Base-by-base conservation (phyloP, 2,888 invertebrate genomes). In the Sussaba pulchella region DNA sequence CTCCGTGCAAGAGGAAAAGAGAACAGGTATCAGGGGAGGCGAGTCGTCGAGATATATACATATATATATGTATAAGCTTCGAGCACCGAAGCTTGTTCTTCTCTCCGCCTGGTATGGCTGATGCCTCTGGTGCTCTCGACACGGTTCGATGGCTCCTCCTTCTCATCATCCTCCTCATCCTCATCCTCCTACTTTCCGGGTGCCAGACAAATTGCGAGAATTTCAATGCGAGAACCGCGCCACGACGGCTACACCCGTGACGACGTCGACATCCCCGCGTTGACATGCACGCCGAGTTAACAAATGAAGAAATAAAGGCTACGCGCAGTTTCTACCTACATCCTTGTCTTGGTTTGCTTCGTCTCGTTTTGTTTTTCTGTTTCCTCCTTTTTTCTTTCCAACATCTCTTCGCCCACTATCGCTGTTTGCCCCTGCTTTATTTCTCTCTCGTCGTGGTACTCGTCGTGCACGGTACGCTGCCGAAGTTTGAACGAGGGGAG, bases 181-280 rank as follows among this genome's bases (percentile, higher is more conserved):
- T 17, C 17, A n/a, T 9, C 43, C 43, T 43, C 31, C 57, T n/a
- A 45, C 76, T 39, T 67, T 14, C 47, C 52, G 64, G 74, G 57
- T 83, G 81, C 84, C 86, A 82, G 86, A 87, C 84, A 87, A 87
- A 87, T 86, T 84, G 85, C 80, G 76, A 85, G 83, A 87, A 87
- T 87, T 86, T 86, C 86, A 87, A 87, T 86, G 86, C 85, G 64
- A 72, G 67, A 61, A 73, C 74, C 59, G 31, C 43, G 41, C 50
- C 59, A 61, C 64, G 69, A 47, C 61, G 61, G 59, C 74, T 26
- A 73, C 17, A 43, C 19, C 41, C 64, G 71, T 78, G 54, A 78
- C 78, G 77, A 80, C 69, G 74, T 79, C 83, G 41, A 72, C 71
- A 61, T 61, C 10, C 26, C 66, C 36, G 10, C 64, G 63, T 78